A percentile compares a stretch with the other conserved stretches of the same genome.
Conservation (phyloP, 1,140 invertebrate species). For the Lepidurus apus region DNA sequence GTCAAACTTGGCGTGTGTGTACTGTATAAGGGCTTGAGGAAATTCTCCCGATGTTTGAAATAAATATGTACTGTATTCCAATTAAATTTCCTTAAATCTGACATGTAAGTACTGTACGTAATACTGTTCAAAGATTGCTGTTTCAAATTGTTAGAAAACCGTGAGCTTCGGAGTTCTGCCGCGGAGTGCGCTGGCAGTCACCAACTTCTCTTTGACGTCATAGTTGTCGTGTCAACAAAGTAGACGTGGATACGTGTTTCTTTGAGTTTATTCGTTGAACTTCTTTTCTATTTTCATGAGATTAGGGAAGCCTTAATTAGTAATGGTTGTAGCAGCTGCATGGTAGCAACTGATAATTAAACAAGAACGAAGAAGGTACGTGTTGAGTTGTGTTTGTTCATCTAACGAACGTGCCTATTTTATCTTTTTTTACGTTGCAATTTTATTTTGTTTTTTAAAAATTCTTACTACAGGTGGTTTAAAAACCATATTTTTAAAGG, state of each 20-base stretch:
- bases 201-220: background rate
- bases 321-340: too few species aligned
- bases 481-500: background rate
- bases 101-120: too few species aligned
- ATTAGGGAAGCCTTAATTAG: background rate
- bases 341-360: too few species aligned
- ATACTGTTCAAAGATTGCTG: too few species aligned
- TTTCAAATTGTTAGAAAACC: too few species aligned
- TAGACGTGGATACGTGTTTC: background rate
- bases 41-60: constrained; percentile 19
- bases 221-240: constrained; percentile 1
- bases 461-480: too few species aligned
- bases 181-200: background rate
- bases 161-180: too few species aligned
- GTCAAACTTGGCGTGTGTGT: background rate
- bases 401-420: too few species aligned
- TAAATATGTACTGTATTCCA: constrained; percentile 18
- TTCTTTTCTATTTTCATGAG: background rate
- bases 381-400: too few species aligned
- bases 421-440: too few species aligned
- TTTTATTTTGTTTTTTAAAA: too few species aligned
- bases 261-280: background rate
- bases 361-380: too few species aligned
- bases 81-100: background rate
- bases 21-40: constrained; percentile 10